Evolutionary conservation across 2,888 invertebrate species (phyloP).

Genomic region (Ichneumoninae sp.): DNA sequence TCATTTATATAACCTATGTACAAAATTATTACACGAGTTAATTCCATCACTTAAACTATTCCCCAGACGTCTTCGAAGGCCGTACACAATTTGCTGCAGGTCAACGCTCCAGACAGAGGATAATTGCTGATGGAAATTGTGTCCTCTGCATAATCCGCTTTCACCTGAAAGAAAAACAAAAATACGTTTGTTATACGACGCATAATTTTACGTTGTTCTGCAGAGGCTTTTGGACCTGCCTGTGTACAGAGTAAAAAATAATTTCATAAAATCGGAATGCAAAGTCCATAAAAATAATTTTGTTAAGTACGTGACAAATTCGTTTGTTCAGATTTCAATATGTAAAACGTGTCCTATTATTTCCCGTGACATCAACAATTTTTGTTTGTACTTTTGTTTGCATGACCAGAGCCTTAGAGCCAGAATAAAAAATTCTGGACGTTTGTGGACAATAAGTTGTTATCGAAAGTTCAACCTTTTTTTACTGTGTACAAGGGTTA

Average conservation of each 20-base stretch:
- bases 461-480: neutral
- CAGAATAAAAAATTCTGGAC: no score
- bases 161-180: slow-evolving; percentile 84
- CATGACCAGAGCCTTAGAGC: no score
- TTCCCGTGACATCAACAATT: no score
- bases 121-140: slow-evolving; percentile 97
- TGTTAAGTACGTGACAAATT: no score
- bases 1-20: slow-evolving; percentile 53
- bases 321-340: no score
- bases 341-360: no score
- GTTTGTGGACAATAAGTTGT: no score
- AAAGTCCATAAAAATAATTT: no score
- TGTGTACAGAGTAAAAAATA: no score
- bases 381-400: no score
- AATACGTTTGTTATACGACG: neutral
- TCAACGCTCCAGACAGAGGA: slow-evolving; percentile 97
- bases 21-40: slow-evolving; percentile 55
- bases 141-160: slow-evolving; percentile 94
- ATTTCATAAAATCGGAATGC: no score
- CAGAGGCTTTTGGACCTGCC: no score
- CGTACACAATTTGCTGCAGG: slow-evolving; percentile 97
- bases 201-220: neutral
- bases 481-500: neutral
- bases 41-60: slow-evolving; percentile 82
- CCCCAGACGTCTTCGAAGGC: slow-evolving; percentile 98